Base-by-base conservation (phyloP, 2,797 vertebrate species). In the Pantherophis vulpinus region DNA sequence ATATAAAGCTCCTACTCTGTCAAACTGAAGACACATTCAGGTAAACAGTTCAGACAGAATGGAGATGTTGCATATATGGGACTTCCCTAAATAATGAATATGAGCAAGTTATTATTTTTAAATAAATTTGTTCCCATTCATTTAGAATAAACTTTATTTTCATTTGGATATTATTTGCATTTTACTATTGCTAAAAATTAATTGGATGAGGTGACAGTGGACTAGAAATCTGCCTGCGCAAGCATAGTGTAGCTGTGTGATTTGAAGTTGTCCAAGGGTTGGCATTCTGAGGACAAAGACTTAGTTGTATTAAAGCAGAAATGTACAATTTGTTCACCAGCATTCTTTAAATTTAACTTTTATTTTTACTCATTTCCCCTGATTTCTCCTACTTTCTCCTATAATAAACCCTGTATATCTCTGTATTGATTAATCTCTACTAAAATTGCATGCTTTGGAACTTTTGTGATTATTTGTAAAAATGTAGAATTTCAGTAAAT, bases 41-140 rank as follows among this genome's bases (percentile, higher is more conserved):
- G 87, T 79, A 92, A 91, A 61, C 95, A 95, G 92, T 94, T 95
- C 92, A 94, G 70, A 91, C 12, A 29, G 63, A 74, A 89, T 0
- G 13, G 16, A 70, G 54, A 94, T 92, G 66, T 51, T 97, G 93
- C 93, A 95, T 95, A 95, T 58, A 94, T 94, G 94, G 95, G 93
- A 96, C 93, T 91, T 92, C 92, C 95, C 95, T 93, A 93, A 95
- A 94, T 96, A 60, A 96, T 91, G 96, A 97, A 96, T 95, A 94
- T 55, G 13, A 55, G 55, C 94, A 56, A 94, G 95, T 94, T 63
- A 89, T 92, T 95, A 93, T 94, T 95, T 83, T 94, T 95, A 94
- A 94, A 93, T 92, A 93, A 92, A 95, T 95, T 70, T 3, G 0
- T 58, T 58, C 51, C 91, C n/a, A 79, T 47, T 92, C 37, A 91